Evolutionary conservation across 2,113 vertebrate genomes (phyloP).

Genomic region (Natator depressus): DNA sequence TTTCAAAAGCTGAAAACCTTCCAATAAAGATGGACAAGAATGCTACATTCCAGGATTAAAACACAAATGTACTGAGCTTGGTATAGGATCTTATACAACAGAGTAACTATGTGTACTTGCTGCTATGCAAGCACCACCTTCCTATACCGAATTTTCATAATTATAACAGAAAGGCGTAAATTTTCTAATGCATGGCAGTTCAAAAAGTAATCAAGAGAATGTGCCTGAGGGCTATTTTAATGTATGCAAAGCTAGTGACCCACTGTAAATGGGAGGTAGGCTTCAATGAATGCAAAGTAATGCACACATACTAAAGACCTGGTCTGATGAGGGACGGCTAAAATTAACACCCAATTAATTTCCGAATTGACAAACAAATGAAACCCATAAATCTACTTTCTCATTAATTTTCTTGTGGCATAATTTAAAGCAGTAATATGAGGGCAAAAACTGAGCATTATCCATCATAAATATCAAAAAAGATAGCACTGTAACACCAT

Average conservation of each 20-base stretch:
- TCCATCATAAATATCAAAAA: slow-evolving; percentile 99
- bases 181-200: slow-evolving; percentile 93
- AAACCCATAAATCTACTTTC: slow-evolving; percentile 99
- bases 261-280: slow-evolving; percentile 93
- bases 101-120: slow-evolving; percentile 63
- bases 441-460: slow-evolving; percentile 91
- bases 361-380: slow-evolving; percentile 99
- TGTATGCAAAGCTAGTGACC: slow-evolving; percentile 99
- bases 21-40: slow-evolving; percentile 68
- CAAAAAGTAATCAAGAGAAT: slow-evolving; percentile 98
- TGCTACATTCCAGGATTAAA: slow-evolving; percentile 67
- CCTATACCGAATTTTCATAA: slow-evolving; percentile 91
- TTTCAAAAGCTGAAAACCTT: slow-evolving; percentile 69
- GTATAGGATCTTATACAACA: slow-evolving; percentile 25
- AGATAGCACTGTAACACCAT: slow-evolving; percentile 92
- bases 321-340: slow-evolving; percentile 96
- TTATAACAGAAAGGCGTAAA: slow-evolving; percentile 95
- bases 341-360: slow-evolving; percentile 99
- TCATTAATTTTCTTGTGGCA: slow-evolving; percentile 97
- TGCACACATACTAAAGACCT: slow-evolving; percentile 86
- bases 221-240: slow-evolving; percentile 96
- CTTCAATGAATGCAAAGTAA: slow-evolving; percentile 96
- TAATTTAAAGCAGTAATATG: slow-evolving; percentile 98
- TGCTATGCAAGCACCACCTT: slow-evolving; percentile 86
- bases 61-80: slow-evolving; percentile 53